Evolutionary conservation across 2,888 invertebrate species (phyloP), one percentile per base, ranked within the genome.

Genomic region (Acleris literana): DNA sequence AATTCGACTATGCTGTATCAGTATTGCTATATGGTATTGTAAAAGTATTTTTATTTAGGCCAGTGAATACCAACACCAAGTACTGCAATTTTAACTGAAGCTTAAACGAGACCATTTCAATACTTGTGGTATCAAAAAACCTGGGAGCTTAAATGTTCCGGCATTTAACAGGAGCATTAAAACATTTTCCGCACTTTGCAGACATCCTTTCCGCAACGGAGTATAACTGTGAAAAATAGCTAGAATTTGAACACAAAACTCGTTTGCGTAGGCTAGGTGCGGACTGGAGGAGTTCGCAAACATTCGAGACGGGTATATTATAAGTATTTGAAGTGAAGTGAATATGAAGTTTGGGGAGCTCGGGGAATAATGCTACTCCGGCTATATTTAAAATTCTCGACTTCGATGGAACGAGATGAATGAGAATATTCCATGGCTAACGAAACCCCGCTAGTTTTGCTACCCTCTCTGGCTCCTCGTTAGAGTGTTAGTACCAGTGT

Each of bases 201-300:
- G 58, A 25, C 61, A 57, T 52, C 53, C 53, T 49, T 66, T 62
- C 56, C 57, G 55, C 46, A 17, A 25, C 33, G 55, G 60, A 57
- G 61, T 64, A 63, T 65, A 62, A 68, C 68, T 68, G 68, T 69
- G 70, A 71, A 71, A 77, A 77, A 71, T 76, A 74, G 76, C 74
- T 80, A 69, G 69, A 68, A 77, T 77, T 78, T 79, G 77, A 71
- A 75, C 71, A 71, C 71, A 71, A 71, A 69, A 69, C 74, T 75
- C 72, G 72, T 69, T 77, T 74, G 73, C 76, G 74, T 66, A 74
- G 71, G 68, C 58, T 62, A 66, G 66, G 61, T 62, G 61, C 61
- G 61, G 76, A 79, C 74, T 78, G 76, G 74, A 83, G 76, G 77
- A 85, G 80, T 84, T 81, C 74, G 86, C 84, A 88, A 88, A 88